phyloP scores from a whole-genome alignment of 2,113 vertebrate genomes.

The Sturnira hondurensis region DNA sequence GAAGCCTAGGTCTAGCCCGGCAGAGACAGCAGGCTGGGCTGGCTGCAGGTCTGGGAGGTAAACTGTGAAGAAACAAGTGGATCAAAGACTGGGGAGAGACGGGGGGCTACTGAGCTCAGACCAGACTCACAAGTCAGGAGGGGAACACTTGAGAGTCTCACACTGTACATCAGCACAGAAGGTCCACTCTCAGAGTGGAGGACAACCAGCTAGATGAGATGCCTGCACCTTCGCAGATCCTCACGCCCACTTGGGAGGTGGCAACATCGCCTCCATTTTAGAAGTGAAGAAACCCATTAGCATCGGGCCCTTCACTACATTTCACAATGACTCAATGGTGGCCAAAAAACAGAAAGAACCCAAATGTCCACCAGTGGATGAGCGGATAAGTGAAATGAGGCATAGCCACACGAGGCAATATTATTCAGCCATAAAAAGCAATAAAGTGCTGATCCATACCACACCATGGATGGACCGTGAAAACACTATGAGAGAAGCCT shows the following conservation, averaged over 20 bases:
- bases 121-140: not conserved
- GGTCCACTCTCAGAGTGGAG: not conserved
- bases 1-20: not conserved
- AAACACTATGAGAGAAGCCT: not conserved
- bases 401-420: not conserved
- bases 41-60: rapidly evolving
- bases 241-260: not conserved
- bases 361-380: not conserved
- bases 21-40: not conserved
- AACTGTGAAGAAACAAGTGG: not conserved
- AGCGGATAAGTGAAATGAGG: not conserved
- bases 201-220: not conserved
- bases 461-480: not conserved
- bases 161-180: rapidly evolving
- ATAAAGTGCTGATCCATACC: not conserved
- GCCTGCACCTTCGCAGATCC: not conserved
- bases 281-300: not conserved
- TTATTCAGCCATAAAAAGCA: not conserved
- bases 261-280: not conserved
- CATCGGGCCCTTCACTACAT: not conserved
- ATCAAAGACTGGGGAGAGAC: not conserved
- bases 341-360: not conserved
- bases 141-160: not conserved
- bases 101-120: not conserved
- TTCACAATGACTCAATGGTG: not conserved